Percentiles rank a stretch among this genome's conserved stretches.
Evolutionary conservation across 2,113 vertebrate species (phyloP).

Genomic region (Triplophysa rosa): DNA sequence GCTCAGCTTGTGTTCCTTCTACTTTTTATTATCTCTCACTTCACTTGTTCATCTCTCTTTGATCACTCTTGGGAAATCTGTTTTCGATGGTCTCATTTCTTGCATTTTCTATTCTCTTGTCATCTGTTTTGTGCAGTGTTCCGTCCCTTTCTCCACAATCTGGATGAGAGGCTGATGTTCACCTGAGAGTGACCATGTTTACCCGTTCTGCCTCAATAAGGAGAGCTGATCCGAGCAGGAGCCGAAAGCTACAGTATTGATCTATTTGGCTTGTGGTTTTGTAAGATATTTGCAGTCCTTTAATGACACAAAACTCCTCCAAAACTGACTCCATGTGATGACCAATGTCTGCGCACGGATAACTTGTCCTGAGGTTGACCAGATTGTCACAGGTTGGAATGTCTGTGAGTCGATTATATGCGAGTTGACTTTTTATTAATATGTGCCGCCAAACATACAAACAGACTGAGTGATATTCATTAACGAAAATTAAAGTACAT

Average conservation of each 20-base stretch:
- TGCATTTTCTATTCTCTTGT: conserved; percentile 12
- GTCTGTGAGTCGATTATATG: not conserved
- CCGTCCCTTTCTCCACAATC: conserved; percentile 4
- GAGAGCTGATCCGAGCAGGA: conserved; percentile 24
- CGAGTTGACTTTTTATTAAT: not conserved
- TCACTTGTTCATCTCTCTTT: not conserved
- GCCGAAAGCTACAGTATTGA: conserved; percentile 45
- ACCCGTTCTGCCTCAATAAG: conserved; percentile 20
- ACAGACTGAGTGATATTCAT: too few relatives aligned
- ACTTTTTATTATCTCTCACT: not conserved
- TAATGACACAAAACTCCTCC: conserved; percentile 3
- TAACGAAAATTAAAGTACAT: too few relatives aligned
- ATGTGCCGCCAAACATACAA: too few relatives aligned
- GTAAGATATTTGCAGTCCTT: conserved; percentile 41
- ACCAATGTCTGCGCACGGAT: not conserved
- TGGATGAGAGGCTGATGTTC: conserved; percentile 6
- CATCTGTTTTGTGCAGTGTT: conserved; percentile 40
- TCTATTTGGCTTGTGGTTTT: conserved; percentile 41
- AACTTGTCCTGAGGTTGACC: not conserved
- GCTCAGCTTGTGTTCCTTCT: not conserved
- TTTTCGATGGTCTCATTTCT: not conserved
- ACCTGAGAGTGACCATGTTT: not conserved
- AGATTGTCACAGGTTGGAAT: not conserved
- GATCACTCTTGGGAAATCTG: not conserved
- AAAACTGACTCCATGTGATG: not conserved